Percentiles rank a stretch among this genome's conserved stretches.
phyloP scores from a whole-genome alignment of 1,140 invertebrate species.

The Drosophila kanapiae region DNA sequence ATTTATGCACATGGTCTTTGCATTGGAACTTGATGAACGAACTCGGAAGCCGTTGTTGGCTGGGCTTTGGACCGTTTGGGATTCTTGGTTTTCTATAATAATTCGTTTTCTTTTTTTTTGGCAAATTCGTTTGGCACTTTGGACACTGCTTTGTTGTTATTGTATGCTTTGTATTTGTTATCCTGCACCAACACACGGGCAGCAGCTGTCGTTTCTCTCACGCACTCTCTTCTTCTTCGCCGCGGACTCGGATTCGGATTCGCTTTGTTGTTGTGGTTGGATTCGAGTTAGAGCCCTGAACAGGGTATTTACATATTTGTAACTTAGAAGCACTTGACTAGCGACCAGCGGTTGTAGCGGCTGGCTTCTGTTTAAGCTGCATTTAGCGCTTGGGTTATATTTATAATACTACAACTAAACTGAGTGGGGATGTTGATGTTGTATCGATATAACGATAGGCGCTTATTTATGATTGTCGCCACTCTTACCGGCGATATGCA shows the following conservation, averaged over 20 bases:
- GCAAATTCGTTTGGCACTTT: constrained; percentile 75
- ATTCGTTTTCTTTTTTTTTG: constrained; percentile 47
- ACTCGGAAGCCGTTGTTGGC: constrained; percentile 25
- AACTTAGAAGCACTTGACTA: constrained; percentile 36
- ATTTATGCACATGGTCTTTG: constrained; percentile 78
- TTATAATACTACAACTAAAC: constrained; percentile 77
- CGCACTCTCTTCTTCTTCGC: constrained; percentile 50
- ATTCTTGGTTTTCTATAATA: background rate
- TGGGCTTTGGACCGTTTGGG: constrained; percentile 7
- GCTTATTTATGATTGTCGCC: constrained; percentile 32
- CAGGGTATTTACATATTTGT: constrained; percentile 31
- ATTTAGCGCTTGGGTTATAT: constrained; percentile 67
- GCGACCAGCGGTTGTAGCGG: constrained; percentile 62
- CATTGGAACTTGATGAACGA: constrained; percentile 48
- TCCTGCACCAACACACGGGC: constrained; percentile 65
- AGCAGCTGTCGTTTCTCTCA: constrained; percentile 82
- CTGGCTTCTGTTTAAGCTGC: constrained; percentile 71
- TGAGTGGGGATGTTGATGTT: constrained; percentile 58
- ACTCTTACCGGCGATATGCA: constrained; percentile 42
- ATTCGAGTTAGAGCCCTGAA: constrained; percentile 18
- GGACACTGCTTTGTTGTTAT: constrained; percentile 66
- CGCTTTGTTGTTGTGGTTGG: constrained; percentile 59
- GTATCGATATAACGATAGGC: constrained; percentile 24
- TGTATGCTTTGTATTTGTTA: constrained; percentile 53
- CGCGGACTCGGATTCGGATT: constrained; percentile 43